A percentile compares a stretch with the other conserved stretches of the same genome.
Evolutionary conservation across 2,888 invertebrate genomes (phyloP).

Genomic region (Automeris io): DNA sequence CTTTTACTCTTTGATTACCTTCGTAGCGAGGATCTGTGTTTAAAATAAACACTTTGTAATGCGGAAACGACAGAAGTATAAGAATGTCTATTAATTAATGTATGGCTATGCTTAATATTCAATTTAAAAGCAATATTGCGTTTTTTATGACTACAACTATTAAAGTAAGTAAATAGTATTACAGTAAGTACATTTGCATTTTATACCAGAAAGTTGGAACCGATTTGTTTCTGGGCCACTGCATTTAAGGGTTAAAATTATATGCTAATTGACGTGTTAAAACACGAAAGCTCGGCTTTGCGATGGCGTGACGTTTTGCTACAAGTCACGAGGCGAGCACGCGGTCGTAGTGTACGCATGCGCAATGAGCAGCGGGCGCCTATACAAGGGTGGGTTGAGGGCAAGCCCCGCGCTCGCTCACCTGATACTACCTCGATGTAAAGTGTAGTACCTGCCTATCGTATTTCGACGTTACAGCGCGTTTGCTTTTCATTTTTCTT

Average conservation of each 20-base stretch:
- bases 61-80: too few species aligned
- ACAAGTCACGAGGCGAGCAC: conserved; percentile 62
- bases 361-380: conserved; percentile 32
- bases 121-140: too few species aligned
- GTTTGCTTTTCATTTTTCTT: conserved; percentile 29
- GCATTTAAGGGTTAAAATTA: too few species aligned
- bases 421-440: conserved; percentile 34
- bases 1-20: too few species aligned
- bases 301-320: conserved; percentile 17
- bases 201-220: conserved; percentile 19
- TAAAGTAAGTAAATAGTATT: too few species aligned
- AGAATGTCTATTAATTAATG: too few species aligned
- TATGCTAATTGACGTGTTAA: neutral
- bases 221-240: too few species aligned
- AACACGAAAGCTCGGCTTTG: neutral
- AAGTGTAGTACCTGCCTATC: conserved; percentile 45
- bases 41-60: too few species aligned
- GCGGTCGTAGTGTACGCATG: conserved; percentile 62
- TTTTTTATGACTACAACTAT: too few species aligned
- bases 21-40: too few species aligned
- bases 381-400: conserved; percentile 16
- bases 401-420: conserved; percentile 23
- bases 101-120: too few species aligned
- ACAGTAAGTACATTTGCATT: conserved; percentile 37
- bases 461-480: conserved; percentile 52